Evolutionary conservation across 2,888 invertebrate genomes (phyloP).

Genomic region (Pyrrhosoma nymphula): DNA sequence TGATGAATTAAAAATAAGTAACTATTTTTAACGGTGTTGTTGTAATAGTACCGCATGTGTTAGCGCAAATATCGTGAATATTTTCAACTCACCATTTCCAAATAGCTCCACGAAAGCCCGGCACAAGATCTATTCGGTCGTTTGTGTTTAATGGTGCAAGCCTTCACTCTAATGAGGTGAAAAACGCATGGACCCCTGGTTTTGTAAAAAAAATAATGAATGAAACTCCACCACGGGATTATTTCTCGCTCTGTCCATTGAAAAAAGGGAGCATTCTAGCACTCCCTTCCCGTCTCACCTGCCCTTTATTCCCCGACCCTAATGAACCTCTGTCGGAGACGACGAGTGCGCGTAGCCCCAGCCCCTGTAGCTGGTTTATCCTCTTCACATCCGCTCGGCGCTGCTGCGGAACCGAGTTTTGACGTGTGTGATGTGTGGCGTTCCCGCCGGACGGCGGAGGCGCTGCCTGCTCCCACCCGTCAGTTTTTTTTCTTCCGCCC

Average conservation of each 20-base stretch:
- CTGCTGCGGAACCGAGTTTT: neutral
- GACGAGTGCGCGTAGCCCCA: neutral
- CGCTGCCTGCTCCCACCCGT: neutral
- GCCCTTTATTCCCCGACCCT: neutral
- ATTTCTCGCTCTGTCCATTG: neutral
- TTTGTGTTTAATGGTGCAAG: neutral
- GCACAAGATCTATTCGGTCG: too few species aligned
- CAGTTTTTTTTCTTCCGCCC: neutral
- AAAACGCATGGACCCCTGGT: neutral
- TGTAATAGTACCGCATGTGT: too few species aligned
- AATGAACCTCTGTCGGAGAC: neutral
- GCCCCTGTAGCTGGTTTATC: neutral
- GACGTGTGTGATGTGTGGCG: neutral
- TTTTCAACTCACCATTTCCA: too few species aligned
- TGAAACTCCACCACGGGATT: neutral
- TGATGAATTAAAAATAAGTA: too few species aligned
- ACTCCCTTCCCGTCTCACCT: neutral
- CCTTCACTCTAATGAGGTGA: neutral
- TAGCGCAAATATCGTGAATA: too few species aligned
- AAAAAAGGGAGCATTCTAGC: neutral
- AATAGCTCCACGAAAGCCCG: too few species aligned
- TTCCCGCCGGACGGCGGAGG: neutral
- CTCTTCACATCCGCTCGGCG: neutral
- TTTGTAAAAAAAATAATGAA: neutral
- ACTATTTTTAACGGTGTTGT: too few species aligned